Evolutionary conservation across 2,113 vertebrate genomes (phyloP).

Genomic region (Microcebus griseorufus): DNA sequence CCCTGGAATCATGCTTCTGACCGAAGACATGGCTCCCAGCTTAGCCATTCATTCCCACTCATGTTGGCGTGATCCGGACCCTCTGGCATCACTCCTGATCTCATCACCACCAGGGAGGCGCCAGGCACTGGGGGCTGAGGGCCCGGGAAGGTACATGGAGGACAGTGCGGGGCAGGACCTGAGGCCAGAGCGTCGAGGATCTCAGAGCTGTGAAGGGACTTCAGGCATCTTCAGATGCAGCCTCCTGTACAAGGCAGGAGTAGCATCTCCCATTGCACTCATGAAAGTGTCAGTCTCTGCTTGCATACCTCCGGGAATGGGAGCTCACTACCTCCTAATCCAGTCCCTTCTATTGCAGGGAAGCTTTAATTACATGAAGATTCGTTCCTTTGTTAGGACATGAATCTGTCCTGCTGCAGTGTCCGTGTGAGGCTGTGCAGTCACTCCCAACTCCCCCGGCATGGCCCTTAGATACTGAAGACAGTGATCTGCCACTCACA

Average conservation of each 20-base stretch:
- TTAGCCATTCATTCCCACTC: constrained; percentile 40
- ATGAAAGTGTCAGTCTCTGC: not conserved
- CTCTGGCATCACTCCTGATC: not conserved
- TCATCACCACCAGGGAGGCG: constrained; percentile 1
- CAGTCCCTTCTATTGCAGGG: not conserved
- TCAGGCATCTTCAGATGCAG: not conserved
- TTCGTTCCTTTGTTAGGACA: not conserved
- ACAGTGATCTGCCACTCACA: not conserved
- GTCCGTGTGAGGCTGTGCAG: not conserved
- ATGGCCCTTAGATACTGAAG: not conserved
- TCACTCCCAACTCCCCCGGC: too few species aligned
- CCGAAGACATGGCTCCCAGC: not conserved
- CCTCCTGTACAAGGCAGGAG: not conserved
- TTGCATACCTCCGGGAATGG: not conserved
- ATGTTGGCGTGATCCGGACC: constrained; percentile 31
- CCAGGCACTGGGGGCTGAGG: not conserved
- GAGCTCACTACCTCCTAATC: not conserved
- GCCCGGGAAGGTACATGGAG: not conserved
- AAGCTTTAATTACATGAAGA: not conserved
- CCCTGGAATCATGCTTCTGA: constrained; percentile 88
- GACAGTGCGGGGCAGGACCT: not conserved
- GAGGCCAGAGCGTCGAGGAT: not conserved
- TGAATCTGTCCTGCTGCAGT: not conserved
- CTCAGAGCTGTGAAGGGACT: not conserved
- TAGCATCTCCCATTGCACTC: not conserved